phyloP scores from a whole-genome alignment of 2,797 vertebrate genomes.

The Molossus alvarezi region DNA sequence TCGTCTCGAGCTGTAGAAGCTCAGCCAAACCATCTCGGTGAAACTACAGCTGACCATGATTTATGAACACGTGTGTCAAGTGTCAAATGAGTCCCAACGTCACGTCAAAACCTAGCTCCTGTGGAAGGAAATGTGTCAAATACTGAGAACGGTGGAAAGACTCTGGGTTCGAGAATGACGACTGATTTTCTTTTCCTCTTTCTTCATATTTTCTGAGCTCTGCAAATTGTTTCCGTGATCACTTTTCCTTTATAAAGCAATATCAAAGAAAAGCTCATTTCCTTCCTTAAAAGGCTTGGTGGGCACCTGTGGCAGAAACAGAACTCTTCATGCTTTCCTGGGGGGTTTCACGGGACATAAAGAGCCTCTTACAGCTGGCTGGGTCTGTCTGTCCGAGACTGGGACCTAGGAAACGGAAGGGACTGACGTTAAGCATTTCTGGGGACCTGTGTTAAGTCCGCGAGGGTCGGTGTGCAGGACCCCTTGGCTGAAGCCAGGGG shows the following conservation, averaged over 20 bases:
- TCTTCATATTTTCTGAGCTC: neutral
- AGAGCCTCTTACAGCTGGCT: neutral
- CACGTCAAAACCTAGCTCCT: neutral
- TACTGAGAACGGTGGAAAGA: neutral
- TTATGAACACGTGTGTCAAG: neutral
- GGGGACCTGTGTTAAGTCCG: neutral
- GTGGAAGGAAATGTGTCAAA: neutral
- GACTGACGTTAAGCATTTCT: neutral
- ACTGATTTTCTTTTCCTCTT: neutral
- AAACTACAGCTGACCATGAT: neutral
- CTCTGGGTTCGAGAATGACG: neutral
- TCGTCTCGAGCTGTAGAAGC: neutral
- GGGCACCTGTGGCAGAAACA: neutral
- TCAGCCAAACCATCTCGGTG: neutral
- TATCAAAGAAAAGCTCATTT: neutral
- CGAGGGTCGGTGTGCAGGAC: neutral
- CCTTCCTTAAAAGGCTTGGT: neutral
- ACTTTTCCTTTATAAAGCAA: slow-evolving; percentile 18
- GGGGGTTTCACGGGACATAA: too few species aligned
- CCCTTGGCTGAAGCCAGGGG: neutral
- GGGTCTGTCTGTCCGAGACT: neutral
- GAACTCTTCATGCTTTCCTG: neutral
- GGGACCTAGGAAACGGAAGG: neutral
- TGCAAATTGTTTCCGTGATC: neutral
- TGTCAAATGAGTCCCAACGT: neutral